Conservation (phyloP, 1,140 invertebrate species). For the Saxidomus purpurata region DNA sequence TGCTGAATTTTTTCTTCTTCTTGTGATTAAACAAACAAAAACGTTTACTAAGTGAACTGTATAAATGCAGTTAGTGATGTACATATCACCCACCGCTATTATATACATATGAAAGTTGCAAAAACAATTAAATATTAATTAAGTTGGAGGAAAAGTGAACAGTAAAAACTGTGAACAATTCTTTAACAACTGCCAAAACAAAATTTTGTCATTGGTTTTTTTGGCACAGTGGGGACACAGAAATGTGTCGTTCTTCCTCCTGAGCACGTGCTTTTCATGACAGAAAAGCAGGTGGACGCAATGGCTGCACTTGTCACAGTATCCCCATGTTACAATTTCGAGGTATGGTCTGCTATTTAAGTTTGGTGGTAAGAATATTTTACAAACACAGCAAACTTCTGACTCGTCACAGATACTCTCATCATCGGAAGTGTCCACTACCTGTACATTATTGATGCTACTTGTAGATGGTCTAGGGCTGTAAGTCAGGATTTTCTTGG, state of each 20-base stretch:
- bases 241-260: conserved; percentile 18
- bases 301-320: conserved; percentile 36
- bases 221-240: conserved; percentile 36
- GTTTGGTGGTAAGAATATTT: not conserved
- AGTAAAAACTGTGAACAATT: no score
- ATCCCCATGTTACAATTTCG: conserved; percentile 23
- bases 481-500: not conserved
- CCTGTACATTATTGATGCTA: not conserved
- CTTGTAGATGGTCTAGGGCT: conserved; percentile 37
- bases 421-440: not conserved
- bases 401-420: not conserved
- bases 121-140: no score
- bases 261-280: not conserved
- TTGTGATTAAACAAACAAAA: not conserved
- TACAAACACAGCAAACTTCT: conserved; percentile 37
- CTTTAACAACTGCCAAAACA: no score
- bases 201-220: not conserved
- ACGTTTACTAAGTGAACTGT: not conserved
- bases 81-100: no score
- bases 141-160: no score
- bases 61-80: no score
- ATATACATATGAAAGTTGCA: no score
- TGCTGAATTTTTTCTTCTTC: no score
- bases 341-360: not conserved
- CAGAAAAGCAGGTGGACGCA: conserved; percentile 39